These are phyloP conservation scores for Schlechtendalia chinensis DNA, from an alignment of 1,140 invertebrate species.

Conservation along the genomic window DNA sequence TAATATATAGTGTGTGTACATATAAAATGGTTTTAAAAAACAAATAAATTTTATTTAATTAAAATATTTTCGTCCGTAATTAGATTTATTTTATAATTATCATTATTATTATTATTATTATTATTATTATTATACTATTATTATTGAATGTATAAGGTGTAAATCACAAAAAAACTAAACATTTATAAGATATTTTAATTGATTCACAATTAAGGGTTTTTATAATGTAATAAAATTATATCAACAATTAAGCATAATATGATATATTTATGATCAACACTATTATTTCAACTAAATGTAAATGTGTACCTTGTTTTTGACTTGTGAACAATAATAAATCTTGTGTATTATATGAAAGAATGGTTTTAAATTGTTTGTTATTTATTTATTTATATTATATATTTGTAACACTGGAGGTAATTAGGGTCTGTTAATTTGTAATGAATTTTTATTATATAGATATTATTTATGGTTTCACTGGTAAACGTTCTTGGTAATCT, in stretches of 20 bases:
- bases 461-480: no score
- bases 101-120: constrained; percentile 1
- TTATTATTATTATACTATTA: neutral
- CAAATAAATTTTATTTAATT: neutral
- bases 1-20: neutral
- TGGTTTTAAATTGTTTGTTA: no score
- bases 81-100: constrained; percentile 18
- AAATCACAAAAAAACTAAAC: neutral
- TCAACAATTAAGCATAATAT: neutral
- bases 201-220: constrained; percentile 31
- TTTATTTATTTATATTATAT: no score
- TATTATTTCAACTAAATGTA: constrained; percentile 27
- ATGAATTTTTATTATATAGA: no score
- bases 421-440: no score
- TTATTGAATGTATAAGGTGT: constrained; percentile 11
- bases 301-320: constrained; percentile 20
- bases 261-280: constrained; percentile 22
- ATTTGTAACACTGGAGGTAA: no score
- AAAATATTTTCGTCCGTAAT: neutral
- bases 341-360: constrained; percentile 26
- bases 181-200: neutral
- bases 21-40: constrained; percentile 2
- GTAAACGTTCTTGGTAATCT: no score
- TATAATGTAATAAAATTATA: constrained; percentile 31
- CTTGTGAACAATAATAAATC: constrained; percentile 33